phyloP scores from a whole-genome alignment of 2,888 invertebrate species.

The Aphodius granarius region DNA sequence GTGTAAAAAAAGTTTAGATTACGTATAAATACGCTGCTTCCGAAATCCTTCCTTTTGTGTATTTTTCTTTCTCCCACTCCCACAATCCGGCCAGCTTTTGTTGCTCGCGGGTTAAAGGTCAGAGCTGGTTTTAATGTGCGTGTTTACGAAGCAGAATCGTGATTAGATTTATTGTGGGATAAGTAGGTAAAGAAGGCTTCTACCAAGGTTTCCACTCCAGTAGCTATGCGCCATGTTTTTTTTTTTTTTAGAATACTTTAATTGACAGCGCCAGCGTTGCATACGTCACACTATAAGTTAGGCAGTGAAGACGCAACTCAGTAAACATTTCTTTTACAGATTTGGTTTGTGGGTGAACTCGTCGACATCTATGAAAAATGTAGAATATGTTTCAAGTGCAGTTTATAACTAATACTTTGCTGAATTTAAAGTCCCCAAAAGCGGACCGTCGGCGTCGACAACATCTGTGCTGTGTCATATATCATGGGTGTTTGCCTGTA shows the following conservation, averaged over 20 bases:
- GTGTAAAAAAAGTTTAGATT: slow-evolving; percentile 14
- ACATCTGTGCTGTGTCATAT: not conserved
- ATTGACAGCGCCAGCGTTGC: too few species aligned
- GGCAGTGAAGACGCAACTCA: too few species aligned
- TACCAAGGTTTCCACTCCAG: not conserved
- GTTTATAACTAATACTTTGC: not conserved
- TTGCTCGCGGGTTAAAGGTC: not conserved
- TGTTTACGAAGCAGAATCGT: not conserved
- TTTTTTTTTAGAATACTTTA: too few species aligned
- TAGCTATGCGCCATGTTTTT: not conserved
- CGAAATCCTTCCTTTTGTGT: not conserved
- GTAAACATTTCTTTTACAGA: too few species aligned
- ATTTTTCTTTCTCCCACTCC: not conserved
- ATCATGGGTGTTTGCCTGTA: not conserved
- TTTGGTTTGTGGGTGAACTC: too few species aligned
- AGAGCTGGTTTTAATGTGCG: not conserved
- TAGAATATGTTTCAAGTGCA: not conserved
- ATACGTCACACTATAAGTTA: too few species aligned
- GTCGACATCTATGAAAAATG: too few species aligned
- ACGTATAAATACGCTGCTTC: not conserved
- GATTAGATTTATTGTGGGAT: not conserved
- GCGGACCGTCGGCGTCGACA: not conserved
- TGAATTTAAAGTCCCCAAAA: not conserved
- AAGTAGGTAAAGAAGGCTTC: not conserved
- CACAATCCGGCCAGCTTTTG: not conserved